Evolutionary conservation across 2,797 vertebrate species (phyloP), one percentile per base, ranked within the genome.

Genomic region (Trematomus bernacchii): DNA sequence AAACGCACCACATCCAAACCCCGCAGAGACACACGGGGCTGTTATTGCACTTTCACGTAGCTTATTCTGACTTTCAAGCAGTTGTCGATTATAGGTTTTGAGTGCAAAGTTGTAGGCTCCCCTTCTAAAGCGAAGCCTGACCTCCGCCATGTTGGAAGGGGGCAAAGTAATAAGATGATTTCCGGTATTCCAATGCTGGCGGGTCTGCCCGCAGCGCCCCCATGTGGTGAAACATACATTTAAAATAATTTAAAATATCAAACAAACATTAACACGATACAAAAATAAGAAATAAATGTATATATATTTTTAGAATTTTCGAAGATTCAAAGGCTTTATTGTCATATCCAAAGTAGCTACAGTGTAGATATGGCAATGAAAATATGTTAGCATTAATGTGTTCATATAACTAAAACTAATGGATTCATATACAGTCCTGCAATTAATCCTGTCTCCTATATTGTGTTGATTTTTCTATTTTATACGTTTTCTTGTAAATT

Each of bases 71-170:
- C 10, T 69, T 33, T 50, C 43, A 15, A 61, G 3, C 14, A 30
- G n/a, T 10, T n/a, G 4, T 0, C 23, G 23, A 1, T 47, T 60
- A 7, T 19, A 60, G 23, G 48, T 53, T 64, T 79, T 71, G 2
- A 11, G 57, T 0, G 50, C 51, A 58, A 91, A 48, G 18, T n/a
- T 40, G 44, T 55, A 51, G 0, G 33, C 52, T 46, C 71, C 37
- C 4, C 18, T 85, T 14, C 79, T 57, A 0, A 77, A 1, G 8
- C 27, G 18, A 3, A 47, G 9, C 0, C 80, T 85, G 78, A 90
- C 85, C 87, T 90, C 93, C 89, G 91, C 92, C 95, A 95, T 95
- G 27, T 86, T 83, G 42, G 53, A 15, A 4, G 1, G 12, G 21
- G 57, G 47, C 10, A 12, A 30, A 19, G 40, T 44, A 48, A 53